Percentiles rank a stretch among this genome's conserved stretches.
Conservation (phyloP, 2,113 vertebrate genomes). For the Anarhynchus alexandrinus region DNA sequence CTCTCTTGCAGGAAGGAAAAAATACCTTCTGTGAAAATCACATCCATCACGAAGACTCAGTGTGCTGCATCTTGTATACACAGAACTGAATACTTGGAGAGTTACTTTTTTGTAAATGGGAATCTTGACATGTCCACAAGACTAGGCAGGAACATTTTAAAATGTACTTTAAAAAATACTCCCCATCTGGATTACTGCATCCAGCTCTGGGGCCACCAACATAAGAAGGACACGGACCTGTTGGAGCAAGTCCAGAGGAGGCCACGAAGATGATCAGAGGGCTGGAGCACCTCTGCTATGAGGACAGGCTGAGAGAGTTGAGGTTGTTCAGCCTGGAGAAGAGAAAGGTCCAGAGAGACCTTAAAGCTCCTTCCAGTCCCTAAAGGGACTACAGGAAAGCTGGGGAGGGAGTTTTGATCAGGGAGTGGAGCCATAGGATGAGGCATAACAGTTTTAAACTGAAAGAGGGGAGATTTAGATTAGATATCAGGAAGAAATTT, state of each 20-base stretch:
- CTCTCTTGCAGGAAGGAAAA: not conserved
- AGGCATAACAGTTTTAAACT: not conserved
- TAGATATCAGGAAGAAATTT: not conserved
- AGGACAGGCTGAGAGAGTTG: not conserved
- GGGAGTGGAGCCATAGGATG: not conserved
- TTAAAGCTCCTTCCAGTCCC: not conserved
- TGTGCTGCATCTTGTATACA: not conserved
- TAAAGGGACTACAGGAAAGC: not conserved
- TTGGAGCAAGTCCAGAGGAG: not conserved
- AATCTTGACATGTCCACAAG: not conserved
- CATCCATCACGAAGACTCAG: not conserved
- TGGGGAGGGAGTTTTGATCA: not conserved
- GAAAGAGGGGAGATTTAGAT: not conserved
- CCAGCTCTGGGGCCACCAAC: not conserved
- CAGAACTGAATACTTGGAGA: not conserved
- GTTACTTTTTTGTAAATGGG: not conserved
- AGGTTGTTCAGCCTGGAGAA: not conserved
- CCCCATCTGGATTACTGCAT: not conserved
- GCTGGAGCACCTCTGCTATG: not conserved
- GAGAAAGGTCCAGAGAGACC: not conserved
- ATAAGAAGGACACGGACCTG: not conserved
- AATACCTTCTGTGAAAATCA: not conserved
- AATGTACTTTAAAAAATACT: not conserved
- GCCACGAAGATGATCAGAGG: not conserved
- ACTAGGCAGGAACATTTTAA: not conserved